These are phyloP conservation scores for Bursaphelenchus okinawaensis DNA, from an alignment of 2,888 invertebrate genomes.

Conservation along the genomic window DNA sequence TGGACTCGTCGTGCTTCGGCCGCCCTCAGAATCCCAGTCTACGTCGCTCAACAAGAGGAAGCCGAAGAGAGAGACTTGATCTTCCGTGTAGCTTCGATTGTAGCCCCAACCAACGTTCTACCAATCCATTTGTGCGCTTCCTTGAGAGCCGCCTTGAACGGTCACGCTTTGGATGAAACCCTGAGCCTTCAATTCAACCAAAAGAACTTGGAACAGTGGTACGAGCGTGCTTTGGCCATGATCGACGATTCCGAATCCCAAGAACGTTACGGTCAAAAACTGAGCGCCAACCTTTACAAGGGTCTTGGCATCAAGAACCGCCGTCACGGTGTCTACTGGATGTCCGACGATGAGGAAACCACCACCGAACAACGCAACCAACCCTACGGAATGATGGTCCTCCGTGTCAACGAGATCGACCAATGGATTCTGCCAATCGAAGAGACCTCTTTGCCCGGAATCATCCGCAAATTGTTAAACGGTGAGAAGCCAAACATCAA, in stretches of 20 bases:
- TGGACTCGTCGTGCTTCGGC: constrained; percentile 20
- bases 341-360: neutral
- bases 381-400: neutral
- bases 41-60: constrained; percentile 22
- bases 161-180: constrained; percentile 28
- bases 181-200: constrained; percentile 31
- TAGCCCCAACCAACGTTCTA: constrained; percentile 37
- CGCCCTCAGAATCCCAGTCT: constrained; percentile 35
- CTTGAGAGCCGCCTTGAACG: constrained; percentile 35
- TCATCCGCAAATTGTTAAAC: constrained; percentile 7
- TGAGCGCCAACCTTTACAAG: neutral
- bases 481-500: constrained; percentile 7
- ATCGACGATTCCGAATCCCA: neutral
- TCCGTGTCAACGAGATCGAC: constrained; percentile 4
- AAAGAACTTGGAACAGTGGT: constrained; percentile 30
- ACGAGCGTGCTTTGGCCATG: constrained; percentile 12
- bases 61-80: constrained; percentile 23
- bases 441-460: constrained; percentile 6
- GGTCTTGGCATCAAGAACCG: constrained; percentile 3
- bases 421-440: neutral
- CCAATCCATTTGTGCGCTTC: constrained; percentile 37
- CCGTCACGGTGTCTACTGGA: constrained; percentile 2
- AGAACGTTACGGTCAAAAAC: constrained; percentile 3
- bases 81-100: constrained; percentile 36
- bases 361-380: neutral